phyloP scores from a whole-genome alignment of 1,140 invertebrate genomes.

The Belonocnema kinseyi region DNA sequence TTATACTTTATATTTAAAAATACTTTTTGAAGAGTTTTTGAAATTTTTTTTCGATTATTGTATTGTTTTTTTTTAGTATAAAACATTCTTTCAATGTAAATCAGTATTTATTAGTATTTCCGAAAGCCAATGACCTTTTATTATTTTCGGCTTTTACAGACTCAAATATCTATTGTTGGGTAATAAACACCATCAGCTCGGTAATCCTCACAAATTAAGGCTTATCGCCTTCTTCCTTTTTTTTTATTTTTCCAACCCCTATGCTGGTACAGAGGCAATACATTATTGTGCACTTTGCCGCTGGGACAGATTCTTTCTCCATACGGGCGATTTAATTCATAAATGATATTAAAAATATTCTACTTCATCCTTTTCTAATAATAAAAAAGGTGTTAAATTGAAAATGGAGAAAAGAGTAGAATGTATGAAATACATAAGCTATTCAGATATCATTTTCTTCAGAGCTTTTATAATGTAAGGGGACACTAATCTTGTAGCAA shows the following conservation, averaged over 20 bases:
- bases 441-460: constrained; percentile 1
- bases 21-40: too few relatives aligned
- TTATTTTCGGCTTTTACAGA: background rate
- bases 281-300: constrained; percentile 22
- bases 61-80: too few relatives aligned
- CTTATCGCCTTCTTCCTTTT: background rate
- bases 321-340: background rate
- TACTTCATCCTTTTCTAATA: background rate
- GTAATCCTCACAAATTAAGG: constrained; percentile 18
- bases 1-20: too few relatives aligned
- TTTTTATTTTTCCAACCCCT: background rate
- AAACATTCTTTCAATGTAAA: too few relatives aligned
- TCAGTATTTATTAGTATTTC: too few relatives aligned
- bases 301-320: constrained; percentile 9
- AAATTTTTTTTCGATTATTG: too few relatives aligned
- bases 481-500: constrained; percentile 9
- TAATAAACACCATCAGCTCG: background rate
- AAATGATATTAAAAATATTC: background rate
- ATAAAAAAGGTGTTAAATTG: background rate
- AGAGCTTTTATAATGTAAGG: background rate
- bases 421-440: background rate
- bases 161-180: background rate
- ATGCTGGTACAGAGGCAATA: constrained; percentile 1
- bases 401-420: background rate
- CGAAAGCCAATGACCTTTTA: too few relatives aligned